Base-by-base conservation (phyloP, 2,797 vertebrate species). In the Betta splendens region DNA sequence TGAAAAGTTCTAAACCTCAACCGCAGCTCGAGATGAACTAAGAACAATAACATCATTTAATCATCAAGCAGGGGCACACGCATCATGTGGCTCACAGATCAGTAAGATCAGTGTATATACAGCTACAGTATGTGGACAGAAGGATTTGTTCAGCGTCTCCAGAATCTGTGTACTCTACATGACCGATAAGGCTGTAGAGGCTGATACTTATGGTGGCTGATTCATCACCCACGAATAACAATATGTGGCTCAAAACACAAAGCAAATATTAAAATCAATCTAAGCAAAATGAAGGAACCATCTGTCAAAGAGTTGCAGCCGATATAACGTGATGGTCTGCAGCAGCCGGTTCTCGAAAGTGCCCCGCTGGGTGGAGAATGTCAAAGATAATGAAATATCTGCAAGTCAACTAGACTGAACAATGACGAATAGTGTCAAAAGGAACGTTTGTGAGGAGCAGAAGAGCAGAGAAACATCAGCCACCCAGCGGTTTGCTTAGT, bases 21-120 rank as follows among this genome's bases (percentile, higher is more conserved):
- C 42, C 23, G 58, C 85, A 69, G 89, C 88, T 88, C 37, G 60
- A 85, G 82, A 89, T 91, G 62, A 80, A 86, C 35, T 72, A 9
- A 31, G 47, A 87, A 91, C 85, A 89, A 87, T 76, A 73, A 64
- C 58, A 58, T 77, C 36, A 74, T 77, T 88, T 84, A 45, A 75
- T 36, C 39, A 55, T 65, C 15, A 42, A 58, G 31, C 20, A 56
- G 56, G 71, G 57, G 63, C 46, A 70, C 54, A 59, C 50, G 51
- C 51, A 76, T 85, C 86, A 90, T 84, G 86, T 70, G 86, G 60
- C 58, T 69, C 17, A 28, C 20, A 43, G n/a, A 43, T 39, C 28
- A 32, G 62, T 31, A 44, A 22, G 12, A 20, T 63, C 33, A 60
- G 38, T 43, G 21, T 48, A 50, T 38, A 45, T 58, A 50, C 22